Evolutionary conservation across 2,888 invertebrate genomes (phyloP).

Genomic region (Drosophila limbata): DNA sequence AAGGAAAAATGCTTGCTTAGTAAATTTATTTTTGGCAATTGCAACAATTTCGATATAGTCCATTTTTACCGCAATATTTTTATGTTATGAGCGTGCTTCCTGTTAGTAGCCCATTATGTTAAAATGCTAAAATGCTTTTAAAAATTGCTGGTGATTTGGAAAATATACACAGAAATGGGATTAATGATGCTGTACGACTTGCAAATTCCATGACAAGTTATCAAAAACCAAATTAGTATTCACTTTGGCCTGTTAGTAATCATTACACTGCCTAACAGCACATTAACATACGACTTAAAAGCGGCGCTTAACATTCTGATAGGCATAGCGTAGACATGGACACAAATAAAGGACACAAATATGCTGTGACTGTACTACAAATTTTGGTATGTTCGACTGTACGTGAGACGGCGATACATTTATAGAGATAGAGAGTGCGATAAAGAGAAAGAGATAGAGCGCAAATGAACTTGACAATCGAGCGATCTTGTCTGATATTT

Average conservation of each 20-base stretch:
- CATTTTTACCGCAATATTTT: slow-evolving; percentile 19
- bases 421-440: slow-evolving; percentile 39
- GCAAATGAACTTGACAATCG: slow-evolving; percentile 60
- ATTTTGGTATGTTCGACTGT: slow-evolving; percentile 53
- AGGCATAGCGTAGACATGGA: slow-evolving; percentile 49
- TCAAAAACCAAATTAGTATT: slow-evolving; percentile 63
- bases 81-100: slow-evolving; percentile 68
- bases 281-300: slow-evolving; percentile 41
- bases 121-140: slow-evolving; percentile 60
- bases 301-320: slow-evolving; percentile 60
- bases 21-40: slow-evolving; percentile 2
- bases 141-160: slow-evolving; percentile 57
- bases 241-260: slow-evolving; percentile 55
- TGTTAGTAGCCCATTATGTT: slow-evolving; percentile 57
- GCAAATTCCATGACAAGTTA: slow-evolving; percentile 62
- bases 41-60: slow-evolving; percentile 17
- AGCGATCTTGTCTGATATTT: slow-evolving; percentile 49
- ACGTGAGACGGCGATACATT: slow-evolving; percentile 57
- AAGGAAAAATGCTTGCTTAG: slow-evolving; percentile 16
- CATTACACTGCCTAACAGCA: slow-evolving; percentile 52
- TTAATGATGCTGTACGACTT: slow-evolving; percentile 64
- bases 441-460: slow-evolving; percentile 58
- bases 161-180: slow-evolving; percentile 76
- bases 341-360: slow-evolving; percentile 51
- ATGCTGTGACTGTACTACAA: slow-evolving; percentile 51